These are phyloP conservation scores for Stramonita haemastoma DNA, from an alignment of 2,888 invertebrate genomes.

Conservation along the genomic window DNA sequence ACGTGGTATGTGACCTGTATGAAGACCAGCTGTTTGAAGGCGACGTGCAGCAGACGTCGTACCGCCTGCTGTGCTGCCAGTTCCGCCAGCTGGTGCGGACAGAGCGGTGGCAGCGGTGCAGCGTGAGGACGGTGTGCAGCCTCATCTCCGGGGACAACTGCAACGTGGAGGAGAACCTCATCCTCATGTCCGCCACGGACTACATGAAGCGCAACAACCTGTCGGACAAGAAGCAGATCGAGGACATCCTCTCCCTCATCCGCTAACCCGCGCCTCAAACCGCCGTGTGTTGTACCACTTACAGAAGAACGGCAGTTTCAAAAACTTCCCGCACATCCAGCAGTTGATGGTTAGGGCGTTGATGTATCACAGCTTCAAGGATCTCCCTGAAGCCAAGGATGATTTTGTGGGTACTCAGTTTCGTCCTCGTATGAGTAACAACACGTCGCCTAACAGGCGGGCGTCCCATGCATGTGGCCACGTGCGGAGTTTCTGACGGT, in stretches of 20 bases:
- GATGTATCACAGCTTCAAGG: constrained; percentile 71
- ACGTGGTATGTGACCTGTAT: constrained; percentile 51
- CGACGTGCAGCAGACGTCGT: constrained; percentile 62
- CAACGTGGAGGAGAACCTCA: constrained; percentile 68
- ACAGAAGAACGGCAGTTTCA: constrained; percentile 70
- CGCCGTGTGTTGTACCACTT: constrained; percentile 70
- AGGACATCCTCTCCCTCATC: constrained; percentile 70
- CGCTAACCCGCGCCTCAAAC: constrained; percentile 69
- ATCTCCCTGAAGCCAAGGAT: constrained; percentile 67
- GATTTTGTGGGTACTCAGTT: constrained; percentile 69
- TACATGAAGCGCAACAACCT: constrained; percentile 73
- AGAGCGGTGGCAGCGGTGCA: constrained; percentile 63
- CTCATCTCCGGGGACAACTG: constrained; percentile 65
- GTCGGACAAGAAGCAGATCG: constrained; percentile 68
- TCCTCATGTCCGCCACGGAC: constrained; percentile 70
- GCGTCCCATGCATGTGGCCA: constrained; percentile 41
- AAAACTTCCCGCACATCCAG: constrained; percentile 71
- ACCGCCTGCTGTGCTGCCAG: constrained; percentile 66
- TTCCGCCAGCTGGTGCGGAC: constrained; percentile 62
- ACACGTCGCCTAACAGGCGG: constrained; percentile 16
- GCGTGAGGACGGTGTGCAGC: constrained; percentile 68
- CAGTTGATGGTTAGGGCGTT: constrained; percentile 67
- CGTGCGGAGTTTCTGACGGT: constrained; percentile 23
- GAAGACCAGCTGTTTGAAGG: constrained; percentile 55
- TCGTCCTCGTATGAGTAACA: constrained; percentile 42